Conservation (phyloP, 1,140 invertebrate species). For the Bombus breviceps region DNA sequence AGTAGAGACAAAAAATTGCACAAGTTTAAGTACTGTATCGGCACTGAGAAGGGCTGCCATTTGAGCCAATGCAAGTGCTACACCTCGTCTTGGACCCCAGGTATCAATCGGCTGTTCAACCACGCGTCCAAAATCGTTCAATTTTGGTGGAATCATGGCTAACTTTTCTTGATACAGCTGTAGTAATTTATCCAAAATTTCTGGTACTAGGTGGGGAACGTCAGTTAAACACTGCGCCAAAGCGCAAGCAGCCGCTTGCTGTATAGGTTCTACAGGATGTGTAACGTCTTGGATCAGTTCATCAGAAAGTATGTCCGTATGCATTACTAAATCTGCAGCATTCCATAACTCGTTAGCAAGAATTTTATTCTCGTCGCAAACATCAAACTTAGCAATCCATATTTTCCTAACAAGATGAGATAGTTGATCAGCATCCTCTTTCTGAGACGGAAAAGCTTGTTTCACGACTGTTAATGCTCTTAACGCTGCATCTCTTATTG, state of each 20-base stretch:
- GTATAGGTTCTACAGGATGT: constrained; percentile 90
- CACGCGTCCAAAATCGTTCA: constrained; percentile 96
- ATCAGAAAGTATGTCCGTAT: constrained; percentile 84
- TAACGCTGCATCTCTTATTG: constrained; percentile 92
- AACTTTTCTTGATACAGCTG: constrained; percentile 91
- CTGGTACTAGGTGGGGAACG: constrained; percentile 83
- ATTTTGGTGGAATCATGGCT: constrained; percentile 90
- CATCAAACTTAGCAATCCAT: constrained; percentile 91
- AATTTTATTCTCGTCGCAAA: constrained; percentile 86
- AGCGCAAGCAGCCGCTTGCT: constrained; percentile 90
- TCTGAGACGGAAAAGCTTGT: constrained; percentile 85
- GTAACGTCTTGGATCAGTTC: constrained; percentile 90
- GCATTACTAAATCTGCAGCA: constrained; percentile 82
- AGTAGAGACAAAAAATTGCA: constrained; percentile 93
- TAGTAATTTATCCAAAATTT: constrained; percentile 87
- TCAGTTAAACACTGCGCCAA: constrained; percentile 87
- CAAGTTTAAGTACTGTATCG: constrained; percentile 87
- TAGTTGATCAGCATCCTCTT: constrained; percentile 84
- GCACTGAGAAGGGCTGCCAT: constrained; percentile 88
- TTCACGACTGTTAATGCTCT: constrained; percentile 88
- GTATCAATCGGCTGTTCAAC: constrained; percentile 92
- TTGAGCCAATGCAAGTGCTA: constrained; percentile 91
- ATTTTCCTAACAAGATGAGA: constrained; percentile 87
- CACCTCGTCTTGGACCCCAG: constrained; percentile 94
- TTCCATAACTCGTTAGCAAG: constrained; percentile 89